Percentiles rank a stretch among this genome's conserved stretches.
These are phyloP conservation scores for Harpegnathos saltator DNA, from an alignment of 1,140 invertebrate genomes.

Conservation along the genomic window DNA sequence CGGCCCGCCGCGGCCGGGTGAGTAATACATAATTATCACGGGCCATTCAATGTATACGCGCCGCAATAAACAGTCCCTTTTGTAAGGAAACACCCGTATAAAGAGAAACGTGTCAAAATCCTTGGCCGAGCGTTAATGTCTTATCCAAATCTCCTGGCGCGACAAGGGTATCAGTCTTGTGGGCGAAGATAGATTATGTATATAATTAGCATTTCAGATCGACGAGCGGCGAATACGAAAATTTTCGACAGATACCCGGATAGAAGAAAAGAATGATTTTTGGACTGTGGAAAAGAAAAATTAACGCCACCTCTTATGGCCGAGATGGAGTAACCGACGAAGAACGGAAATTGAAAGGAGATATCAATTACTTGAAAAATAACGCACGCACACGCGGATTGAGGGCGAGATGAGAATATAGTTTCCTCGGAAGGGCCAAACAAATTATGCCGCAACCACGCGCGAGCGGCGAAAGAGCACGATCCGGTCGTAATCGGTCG, in stretches of 20 bases:
- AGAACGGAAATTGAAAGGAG: too few species aligned
- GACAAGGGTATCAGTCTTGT: neutral
- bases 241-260: neutral
- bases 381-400: neutral
- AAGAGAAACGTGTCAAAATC: slow-evolving; percentile 48
- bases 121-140: slow-evolving; percentile 4
- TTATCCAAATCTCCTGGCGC: neutral
- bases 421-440: neutral
- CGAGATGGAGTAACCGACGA: too few species aligned
- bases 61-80: slow-evolving; percentile 52
- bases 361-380: too few species aligned
- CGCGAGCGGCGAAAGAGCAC: slow-evolving; percentile 10
- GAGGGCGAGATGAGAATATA: neutral
- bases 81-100: slow-evolving; percentile 24
- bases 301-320: too few species aligned
- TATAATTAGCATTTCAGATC: neutral
- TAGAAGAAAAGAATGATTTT: too few species aligned
- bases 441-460: slow-evolving; percentile 21
- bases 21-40: slow-evolving; percentile 74
- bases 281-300: too few species aligned
- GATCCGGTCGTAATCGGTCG: slow-evolving; percentile 16
- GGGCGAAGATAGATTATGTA: neutral
- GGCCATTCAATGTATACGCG: slow-evolving; percentile 46
- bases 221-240: too few species aligned
- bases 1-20: slow-evolving; percentile 62